phyloP scores from a whole-genome alignment of 53 echinoderm and acorn worm species.

The Glandiceps talaboti region DNA sequence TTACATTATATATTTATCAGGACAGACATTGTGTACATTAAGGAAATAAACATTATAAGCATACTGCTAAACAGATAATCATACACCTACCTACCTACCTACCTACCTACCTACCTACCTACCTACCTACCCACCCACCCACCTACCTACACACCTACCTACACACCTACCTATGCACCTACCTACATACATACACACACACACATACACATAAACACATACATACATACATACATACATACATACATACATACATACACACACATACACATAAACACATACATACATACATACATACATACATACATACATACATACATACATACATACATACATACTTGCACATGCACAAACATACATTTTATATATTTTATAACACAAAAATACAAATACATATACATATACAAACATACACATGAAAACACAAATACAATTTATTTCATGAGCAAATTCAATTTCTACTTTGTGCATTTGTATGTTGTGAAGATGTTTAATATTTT shows the following conservation, averaged over 20 bases:
- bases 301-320: neutral
- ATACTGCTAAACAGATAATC: no score
- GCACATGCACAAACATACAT: neutral
- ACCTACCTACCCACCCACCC: neutral
- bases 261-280: neutral
- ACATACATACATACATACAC: neutral
- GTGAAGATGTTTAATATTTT: no score
- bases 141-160: neutral
- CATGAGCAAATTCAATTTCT: no score
- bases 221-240: neutral
- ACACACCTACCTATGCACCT: neutral
- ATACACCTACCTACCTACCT: slow-evolving; percentile 1
- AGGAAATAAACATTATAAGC: no score
- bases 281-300: neutral
- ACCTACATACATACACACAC: neutral
- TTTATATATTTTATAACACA: neutral
- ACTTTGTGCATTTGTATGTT: no score
- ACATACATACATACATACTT: neutral
- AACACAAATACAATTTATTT: neutral
- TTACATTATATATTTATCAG: no score
- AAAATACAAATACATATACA: neutral
- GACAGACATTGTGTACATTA: no score
- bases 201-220: neutral
- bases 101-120: slow-evolving; percentile 1
- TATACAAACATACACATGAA: neutral